Conservation (phyloP, 2,797 vertebrate genomes). For the Natrix natrix region DNA sequence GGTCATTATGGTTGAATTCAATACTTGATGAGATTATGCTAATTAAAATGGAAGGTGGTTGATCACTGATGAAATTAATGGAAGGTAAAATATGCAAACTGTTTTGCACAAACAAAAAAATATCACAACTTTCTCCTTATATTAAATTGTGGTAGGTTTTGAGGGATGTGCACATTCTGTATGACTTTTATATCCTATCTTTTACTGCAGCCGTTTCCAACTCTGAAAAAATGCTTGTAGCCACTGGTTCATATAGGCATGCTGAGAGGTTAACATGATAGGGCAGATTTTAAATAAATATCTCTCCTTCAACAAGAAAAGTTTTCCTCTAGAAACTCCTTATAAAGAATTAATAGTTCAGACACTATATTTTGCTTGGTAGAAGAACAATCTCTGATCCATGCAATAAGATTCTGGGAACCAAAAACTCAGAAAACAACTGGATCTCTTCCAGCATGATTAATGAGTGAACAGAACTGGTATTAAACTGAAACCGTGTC, state of each 20-base stretch:
- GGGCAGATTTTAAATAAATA: not conserved
- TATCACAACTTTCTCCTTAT: not conserved
- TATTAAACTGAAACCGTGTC: not conserved
- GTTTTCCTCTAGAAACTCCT: not conserved
- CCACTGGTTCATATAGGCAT: not conserved
- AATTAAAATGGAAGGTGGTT: constrained; percentile 29
- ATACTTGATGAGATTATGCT: constrained; percentile 21
- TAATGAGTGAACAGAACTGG: not conserved
- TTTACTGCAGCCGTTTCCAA: not conserved
- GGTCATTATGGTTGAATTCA: constrained; percentile 28
- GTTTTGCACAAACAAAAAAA: constrained; percentile 1
- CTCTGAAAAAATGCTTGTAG: not conserved
- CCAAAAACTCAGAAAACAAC: not conserved
- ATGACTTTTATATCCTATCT: not conserved
- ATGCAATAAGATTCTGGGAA: not conserved
- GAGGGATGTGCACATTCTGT: not conserved
- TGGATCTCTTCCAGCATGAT: not conserved
- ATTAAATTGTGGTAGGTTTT: not conserved
- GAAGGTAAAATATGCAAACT: constrained; percentile 22
- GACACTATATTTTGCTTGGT: not conserved
- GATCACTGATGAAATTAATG: constrained; percentile 17
- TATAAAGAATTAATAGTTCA: not conserved
- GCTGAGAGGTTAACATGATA: not conserved
- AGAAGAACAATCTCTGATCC: too few relatives aligned
- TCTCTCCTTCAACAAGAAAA: not conserved